These are phyloP conservation scores for Cryptoleucopteryx plumbea DNA, from an alignment of 2,113 vertebrate genomes.

Conservation along the genomic window DNA sequence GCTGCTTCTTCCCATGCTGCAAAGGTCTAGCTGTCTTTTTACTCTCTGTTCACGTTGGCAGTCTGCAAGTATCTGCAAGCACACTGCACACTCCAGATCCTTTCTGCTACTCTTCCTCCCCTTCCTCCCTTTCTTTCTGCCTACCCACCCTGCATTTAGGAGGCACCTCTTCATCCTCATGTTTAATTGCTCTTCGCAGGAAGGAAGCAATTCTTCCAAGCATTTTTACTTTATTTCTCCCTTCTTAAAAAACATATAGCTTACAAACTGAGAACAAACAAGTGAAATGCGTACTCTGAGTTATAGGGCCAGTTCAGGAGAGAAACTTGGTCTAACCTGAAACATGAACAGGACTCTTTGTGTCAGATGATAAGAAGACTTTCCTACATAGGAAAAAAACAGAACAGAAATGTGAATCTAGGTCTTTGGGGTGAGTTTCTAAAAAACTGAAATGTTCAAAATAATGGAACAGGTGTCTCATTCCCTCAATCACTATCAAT, in stretches of 20 bases:
- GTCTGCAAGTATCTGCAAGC: not conserved
- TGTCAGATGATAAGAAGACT: not conserved
- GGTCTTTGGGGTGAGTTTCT: not conserved
- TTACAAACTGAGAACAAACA: not conserved
- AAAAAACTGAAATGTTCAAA: not conserved
- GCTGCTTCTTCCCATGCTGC: not conserved
- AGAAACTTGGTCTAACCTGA: not conserved
- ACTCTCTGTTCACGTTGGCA: not conserved
- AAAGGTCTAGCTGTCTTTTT: not conserved
- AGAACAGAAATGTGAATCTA: accelerated
- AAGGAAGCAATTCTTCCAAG: not conserved
- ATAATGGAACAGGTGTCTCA: not conserved
- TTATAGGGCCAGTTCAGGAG: not conserved
- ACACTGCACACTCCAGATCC: not conserved
- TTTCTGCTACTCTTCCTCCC: not conserved
- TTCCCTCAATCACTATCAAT: not conserved
- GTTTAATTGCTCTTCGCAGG: not conserved
- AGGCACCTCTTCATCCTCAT: not conserved
- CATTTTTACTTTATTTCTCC: not conserved
- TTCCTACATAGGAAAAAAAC: accelerated
- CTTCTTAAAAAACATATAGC: not conserved
- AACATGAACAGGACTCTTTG: not conserved
- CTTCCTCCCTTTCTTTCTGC: not conserved
- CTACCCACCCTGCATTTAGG: not conserved
- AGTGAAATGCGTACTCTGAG: not conserved